A percentile compares a stretch with the other conserved stretches of the same genome.
These are phyloP conservation scores for Macroramphosus scolopax DNA, from an alignment of 2,797 vertebrate genomes.

Conservation along the genomic window DNA sequence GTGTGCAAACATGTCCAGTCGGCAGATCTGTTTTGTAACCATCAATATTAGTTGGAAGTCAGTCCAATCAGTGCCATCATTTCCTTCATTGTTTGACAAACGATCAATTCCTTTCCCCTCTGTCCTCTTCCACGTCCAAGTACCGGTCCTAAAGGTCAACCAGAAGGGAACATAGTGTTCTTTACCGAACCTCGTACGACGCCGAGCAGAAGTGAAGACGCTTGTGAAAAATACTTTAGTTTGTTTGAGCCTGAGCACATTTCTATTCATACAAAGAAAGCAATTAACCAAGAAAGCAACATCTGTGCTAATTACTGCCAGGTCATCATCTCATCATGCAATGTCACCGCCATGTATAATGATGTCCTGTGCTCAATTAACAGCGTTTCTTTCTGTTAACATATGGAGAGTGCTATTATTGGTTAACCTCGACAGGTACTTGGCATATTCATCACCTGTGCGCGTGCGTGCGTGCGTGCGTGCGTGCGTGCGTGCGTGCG, in stretches of 20 bases:
- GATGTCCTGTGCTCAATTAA: conserved; percentile 41
- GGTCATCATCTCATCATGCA: conserved; percentile 49
- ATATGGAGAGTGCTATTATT: conserved; percentile 70
- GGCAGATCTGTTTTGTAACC: no score
- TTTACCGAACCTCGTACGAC: no score
- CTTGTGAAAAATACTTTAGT: background rate
- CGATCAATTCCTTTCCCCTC: no score
- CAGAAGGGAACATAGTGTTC: no score
- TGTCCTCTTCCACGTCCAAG: no score
- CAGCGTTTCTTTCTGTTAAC: conserved; percentile 43
- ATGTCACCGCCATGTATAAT: conserved; percentile 41
- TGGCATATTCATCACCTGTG: no score
- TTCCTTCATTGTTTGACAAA: no score
- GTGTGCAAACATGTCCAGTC: conserved; percentile 20
- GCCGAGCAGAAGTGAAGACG: background rate
- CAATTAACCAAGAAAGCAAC: conserved; percentile 39
- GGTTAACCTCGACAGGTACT: conserved; percentile 70
- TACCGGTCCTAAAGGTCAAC: no score
- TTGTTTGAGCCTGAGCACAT: conserved; percentile 15
- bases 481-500: no score
- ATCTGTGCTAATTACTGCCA: conserved; percentile 54
- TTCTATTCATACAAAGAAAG: conserved; percentile 33
- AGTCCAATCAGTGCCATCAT: no score
- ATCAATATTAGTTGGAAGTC: no score
- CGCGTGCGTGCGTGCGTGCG: no score